Conservation (phyloP, 2,888 invertebrate species). For the Trichogramma dendrolimi region DNA sequence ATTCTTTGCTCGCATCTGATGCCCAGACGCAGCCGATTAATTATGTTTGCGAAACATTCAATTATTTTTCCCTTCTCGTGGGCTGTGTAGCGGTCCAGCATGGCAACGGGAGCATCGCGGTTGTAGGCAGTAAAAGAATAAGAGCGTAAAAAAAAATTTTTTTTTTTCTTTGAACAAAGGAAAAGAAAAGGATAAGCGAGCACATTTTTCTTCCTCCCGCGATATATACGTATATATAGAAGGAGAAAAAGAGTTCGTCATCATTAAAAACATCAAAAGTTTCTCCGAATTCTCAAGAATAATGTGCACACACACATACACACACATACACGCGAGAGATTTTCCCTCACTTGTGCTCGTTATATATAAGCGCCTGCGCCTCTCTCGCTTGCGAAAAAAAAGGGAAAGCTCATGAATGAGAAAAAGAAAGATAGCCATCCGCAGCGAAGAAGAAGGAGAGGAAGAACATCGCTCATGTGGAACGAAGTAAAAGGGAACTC, state of each 20-base stretch:
- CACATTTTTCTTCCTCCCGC: slow-evolving; percentile 11
- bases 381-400: too few relatives aligned
- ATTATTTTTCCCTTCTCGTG: slow-evolving; percentile 24
- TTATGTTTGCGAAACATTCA: slow-evolving; percentile 22
- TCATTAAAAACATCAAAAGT: slow-evolving; percentile 30
- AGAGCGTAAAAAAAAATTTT: not conserved
- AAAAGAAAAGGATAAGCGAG: not conserved
- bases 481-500: slow-evolving; percentile 37
- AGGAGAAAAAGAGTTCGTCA: not conserved
- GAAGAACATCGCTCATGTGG: slow-evolving; percentile 34
- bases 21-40: slow-evolving; percentile 11
- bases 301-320: slow-evolving; percentile 9
- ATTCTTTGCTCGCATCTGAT: too few relatives aligned
- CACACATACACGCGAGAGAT: not conserved
- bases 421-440: slow-evolving; percentile 3
- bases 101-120: not conserved
- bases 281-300: slow-evolving; percentile 20
- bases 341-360: slow-evolving; percentile 6
- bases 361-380: not conserved
- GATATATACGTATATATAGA: too few relatives aligned
- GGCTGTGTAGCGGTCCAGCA: not conserved
- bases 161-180: slow-evolving; percentile 10
- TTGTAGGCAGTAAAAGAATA: too few relatives aligned
- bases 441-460: slow-evolving; percentile 24
- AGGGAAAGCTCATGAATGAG: not conserved